Evolutionary conservation across 2,888 invertebrate genomes (phyloP).

Genomic region (Seira sanloemensis): DNA sequence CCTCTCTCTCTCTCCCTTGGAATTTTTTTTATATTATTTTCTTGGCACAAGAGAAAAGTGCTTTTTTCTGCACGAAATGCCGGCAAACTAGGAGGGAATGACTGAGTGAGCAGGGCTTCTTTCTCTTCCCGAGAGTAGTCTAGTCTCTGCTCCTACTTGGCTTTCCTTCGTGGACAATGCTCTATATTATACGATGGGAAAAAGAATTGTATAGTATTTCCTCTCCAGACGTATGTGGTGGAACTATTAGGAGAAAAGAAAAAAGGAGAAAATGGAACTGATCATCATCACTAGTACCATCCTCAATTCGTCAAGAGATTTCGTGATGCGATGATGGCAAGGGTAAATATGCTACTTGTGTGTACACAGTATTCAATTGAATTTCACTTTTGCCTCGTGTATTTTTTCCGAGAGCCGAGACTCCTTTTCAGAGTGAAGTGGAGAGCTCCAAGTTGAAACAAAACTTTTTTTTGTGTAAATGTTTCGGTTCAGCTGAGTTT

Average conservation of each 20-base stretch:
- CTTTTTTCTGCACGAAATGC: conserved; percentile 53
- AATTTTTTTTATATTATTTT: conserved; percentile 19
- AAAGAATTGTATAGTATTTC: neutral
- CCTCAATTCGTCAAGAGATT: neutral
- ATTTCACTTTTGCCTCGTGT: neutral
- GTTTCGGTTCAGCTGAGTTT: neutral
- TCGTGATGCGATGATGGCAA: neutral
- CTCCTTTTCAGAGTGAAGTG: no score
- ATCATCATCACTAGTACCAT: neutral
- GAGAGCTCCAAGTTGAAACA: neutral
- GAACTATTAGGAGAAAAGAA: neutral
- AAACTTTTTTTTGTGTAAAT: neutral
- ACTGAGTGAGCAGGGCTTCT: neutral
- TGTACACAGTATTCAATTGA: neutral
- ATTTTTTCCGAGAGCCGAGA: neutral
- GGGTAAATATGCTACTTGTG: neutral
- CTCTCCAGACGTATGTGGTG: neutral
- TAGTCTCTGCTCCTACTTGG: neutral
- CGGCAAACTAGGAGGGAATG: neutral
- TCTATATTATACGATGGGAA: neutral
- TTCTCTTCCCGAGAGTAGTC: neutral
- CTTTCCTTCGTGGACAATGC: neutral
- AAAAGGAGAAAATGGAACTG: neutral
- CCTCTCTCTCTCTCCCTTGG: neutral
- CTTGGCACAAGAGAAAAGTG: conserved; percentile 52